Conservation (phyloP, 2,888 invertebrate species). For the Drosophila vallismaia region DNA sequence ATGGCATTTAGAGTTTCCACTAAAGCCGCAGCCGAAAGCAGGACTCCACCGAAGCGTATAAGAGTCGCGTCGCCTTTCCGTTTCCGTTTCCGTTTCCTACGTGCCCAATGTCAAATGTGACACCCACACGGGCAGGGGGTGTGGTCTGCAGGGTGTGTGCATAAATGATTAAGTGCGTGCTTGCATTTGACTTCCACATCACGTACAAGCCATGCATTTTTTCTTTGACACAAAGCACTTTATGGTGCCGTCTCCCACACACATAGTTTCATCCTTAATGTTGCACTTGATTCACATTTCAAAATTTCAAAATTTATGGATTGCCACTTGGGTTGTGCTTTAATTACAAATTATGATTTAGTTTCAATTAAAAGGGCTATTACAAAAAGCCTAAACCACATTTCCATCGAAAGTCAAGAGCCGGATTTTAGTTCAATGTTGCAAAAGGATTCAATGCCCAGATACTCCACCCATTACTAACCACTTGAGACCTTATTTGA, state of each 20-base stretch:
- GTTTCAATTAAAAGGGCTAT: slow-evolving; percentile 5
- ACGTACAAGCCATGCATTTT: slow-evolving; percentile 71
- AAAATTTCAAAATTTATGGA: slow-evolving; percentile 31
- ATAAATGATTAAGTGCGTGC: slow-evolving; percentile 74
- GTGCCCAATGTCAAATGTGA: slow-evolving; percentile 62
- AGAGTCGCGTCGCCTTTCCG: slow-evolving; percentile 65
- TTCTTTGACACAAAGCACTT: slow-evolving; percentile 74
- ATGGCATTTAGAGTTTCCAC: slow-evolving; percentile 42
- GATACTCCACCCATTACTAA: neutral
- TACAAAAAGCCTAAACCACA: neutral
- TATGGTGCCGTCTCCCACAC: slow-evolving; percentile 53
- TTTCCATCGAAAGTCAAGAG: neutral
- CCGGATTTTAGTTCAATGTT: neutral
- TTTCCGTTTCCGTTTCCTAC: slow-evolving; percentile 46
- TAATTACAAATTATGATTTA: slow-evolving; percentile 41
- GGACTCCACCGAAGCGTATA: slow-evolving; percentile 57
- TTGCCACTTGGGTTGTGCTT: slow-evolving; percentile 37
- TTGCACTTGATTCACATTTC: slow-evolving; percentile 53
- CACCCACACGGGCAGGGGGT: slow-evolving; percentile 28
- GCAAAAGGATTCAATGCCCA: neutral
- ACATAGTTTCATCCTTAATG: slow-evolving; percentile 28
- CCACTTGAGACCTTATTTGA: neutral
- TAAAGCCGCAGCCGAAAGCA: slow-evolving; percentile 51
- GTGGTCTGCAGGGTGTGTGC: slow-evolving; percentile 43
- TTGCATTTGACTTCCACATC: slow-evolving; percentile 60